phyloP scores from a whole-genome alignment of 2,797 vertebrate species.

The Crenuchus spilurus region DNA sequence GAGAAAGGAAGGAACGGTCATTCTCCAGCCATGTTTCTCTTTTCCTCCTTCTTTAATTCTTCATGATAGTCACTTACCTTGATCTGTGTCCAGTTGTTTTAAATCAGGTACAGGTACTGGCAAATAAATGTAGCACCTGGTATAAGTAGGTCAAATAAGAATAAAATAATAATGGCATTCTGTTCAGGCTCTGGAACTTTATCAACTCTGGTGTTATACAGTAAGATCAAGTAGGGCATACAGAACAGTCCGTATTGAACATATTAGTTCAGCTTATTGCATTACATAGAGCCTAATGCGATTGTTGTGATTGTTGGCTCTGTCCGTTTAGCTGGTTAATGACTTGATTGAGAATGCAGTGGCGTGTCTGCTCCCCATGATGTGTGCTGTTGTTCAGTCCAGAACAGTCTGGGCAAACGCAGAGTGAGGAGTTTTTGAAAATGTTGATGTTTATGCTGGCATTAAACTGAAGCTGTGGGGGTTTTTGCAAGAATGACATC shows the following conservation, averaged over 20 bases:
- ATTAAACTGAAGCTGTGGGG: conserved; percentile 25
- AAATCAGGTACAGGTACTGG: background rate
- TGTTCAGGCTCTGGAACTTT: conserved; percentile 3
- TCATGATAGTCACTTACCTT: background rate
- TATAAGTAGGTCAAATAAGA: background rate
- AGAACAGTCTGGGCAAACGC: conserved; percentile 22
- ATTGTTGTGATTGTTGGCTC: conserved; percentile 60
- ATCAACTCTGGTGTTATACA: conserved; percentile 10
- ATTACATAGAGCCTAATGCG: conserved; percentile 63
- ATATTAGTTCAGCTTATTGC: conserved; percentile 72
- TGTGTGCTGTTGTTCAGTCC: conserved; percentile 28
- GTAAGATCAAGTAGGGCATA: conserved; percentile 40
- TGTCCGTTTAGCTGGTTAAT: conserved; percentile 47
- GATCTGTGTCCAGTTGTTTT: conserved; percentile 19
- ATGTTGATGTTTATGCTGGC: conserved; percentile 41
- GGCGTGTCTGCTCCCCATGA: conserved; percentile 36
- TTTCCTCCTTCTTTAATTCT: background rate
- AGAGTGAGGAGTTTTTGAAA: conserved; percentile 17
- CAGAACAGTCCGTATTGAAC: conserved; percentile 61
- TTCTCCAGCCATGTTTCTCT: background rate
- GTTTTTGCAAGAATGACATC: conserved; percentile 30
- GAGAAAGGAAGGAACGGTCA: background rate
- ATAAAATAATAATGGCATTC: background rate
- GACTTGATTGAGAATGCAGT: conserved; percentile 31
- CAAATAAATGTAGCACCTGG: conserved; percentile 16